These are phyloP conservation scores for Neosilurus hyrtlii DNA, from an alignment of 2,797 vertebrate species.

Conservation along the genomic window DNA sequence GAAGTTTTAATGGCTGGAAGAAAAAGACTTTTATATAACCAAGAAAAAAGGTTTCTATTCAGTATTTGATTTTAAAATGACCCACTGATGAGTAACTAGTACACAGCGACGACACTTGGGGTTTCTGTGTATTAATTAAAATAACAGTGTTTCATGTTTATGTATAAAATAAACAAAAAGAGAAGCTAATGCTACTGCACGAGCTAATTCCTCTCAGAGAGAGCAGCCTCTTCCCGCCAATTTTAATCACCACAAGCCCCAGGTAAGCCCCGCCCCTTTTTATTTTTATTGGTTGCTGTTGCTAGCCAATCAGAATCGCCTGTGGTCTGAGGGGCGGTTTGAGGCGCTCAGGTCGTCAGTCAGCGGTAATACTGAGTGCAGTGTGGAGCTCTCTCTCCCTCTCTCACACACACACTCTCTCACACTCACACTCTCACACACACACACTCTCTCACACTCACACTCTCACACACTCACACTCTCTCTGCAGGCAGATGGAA, in stretches of 20 bases:
- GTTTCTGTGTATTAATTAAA: too few species aligned
- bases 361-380: neutral
- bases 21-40: neutral
- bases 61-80: too few species aligned
- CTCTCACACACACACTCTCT: neutral
- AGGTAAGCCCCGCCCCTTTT: neutral
- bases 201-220: neutral
- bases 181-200: neutral
- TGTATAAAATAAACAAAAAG: too few species aligned
- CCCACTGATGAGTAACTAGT: too few species aligned
- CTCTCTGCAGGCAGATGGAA: conserved; percentile 12
- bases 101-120: too few species aligned
- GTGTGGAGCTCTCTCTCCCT: neutral
- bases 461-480: neutral
- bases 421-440: neutral
- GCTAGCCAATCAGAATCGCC: conserved; percentile 9
- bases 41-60: too few species aligned
- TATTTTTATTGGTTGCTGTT: neutral
- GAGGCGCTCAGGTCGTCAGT: conserved; percentile 23
- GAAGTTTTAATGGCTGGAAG: neutral
- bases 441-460: neutral
- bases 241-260: neutral
- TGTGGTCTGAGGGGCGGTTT: neutral
- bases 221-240: neutral
- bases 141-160: too few species aligned